Evolutionary conservation across 2,113 vertebrate genomes (phyloP).

Genomic region (Coturnix japonica): DNA sequence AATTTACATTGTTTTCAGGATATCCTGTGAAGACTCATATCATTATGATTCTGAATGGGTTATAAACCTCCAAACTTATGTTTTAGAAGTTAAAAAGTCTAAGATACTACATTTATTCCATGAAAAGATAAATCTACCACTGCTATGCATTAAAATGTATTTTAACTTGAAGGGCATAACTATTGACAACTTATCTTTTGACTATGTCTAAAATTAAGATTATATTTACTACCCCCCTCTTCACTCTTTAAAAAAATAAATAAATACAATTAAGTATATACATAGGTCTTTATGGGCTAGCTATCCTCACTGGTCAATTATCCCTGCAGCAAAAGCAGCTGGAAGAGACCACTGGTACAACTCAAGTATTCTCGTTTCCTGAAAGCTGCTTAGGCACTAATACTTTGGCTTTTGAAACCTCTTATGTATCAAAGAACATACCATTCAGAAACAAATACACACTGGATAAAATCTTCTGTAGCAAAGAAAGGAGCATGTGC

Average conservation of each 20-base stretch:
- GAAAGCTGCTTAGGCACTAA: background rate
- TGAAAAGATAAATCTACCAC: background rate
- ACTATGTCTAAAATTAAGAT: background rate
- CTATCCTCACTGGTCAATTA: background rate
- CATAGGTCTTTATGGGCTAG: background rate
- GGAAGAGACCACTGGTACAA: background rate
- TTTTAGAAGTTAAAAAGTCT: conserved; percentile 18
- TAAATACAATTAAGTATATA: background rate
- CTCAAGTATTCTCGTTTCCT: background rate
- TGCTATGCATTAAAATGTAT: background rate
- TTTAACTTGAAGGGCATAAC: background rate
- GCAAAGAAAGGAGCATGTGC: background rate
- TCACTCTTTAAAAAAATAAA: background rate
- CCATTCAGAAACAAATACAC: background rate
- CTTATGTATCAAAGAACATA: background rate
- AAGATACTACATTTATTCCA: background rate
- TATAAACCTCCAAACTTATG: conserved; percentile 16
- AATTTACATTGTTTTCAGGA: conserved; percentile 49
- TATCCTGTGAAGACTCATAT: background rate
- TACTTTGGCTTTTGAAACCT: background rate
- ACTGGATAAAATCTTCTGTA: background rate
- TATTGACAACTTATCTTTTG: background rate
- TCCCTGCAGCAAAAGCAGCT: background rate
- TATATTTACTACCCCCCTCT: background rate
- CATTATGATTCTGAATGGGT: conserved; percentile 6